These are phyloP conservation scores for Cuniculus paca DNA, from an alignment of 2,797 vertebrate species.

Conservation along the genomic window DNA sequence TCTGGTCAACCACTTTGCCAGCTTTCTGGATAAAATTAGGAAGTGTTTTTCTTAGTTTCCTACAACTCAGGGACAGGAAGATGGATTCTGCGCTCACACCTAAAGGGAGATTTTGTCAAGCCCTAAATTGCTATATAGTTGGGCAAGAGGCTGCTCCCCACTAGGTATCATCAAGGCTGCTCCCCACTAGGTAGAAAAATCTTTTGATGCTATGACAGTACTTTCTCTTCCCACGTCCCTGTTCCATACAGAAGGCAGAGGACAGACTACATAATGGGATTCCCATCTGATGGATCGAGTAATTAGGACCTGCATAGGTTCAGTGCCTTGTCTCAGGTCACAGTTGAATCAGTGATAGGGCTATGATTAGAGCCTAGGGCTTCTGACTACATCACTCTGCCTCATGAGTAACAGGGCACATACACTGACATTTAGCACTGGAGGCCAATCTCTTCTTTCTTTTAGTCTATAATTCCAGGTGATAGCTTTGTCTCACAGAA, in stretches of 20 bases:
- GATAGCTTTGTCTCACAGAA: constrained; percentile 22
- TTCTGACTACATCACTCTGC: not conserved
- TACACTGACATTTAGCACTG: not conserved
- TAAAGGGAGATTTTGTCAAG: constrained; percentile 4
- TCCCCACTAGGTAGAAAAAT: not conserved
- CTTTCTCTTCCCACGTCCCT: not conserved
- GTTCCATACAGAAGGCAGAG: not conserved
- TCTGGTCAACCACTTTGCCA: constrained; percentile 61
- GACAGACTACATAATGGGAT: not conserved
- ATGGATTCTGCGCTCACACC: not conserved
- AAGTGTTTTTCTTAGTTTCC: constrained; percentile 28
- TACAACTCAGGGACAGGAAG: not conserved
- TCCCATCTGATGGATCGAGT: not conserved
- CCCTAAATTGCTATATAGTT: not conserved
- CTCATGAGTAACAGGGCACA: not conserved
- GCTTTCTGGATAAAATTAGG: constrained; percentile 26
- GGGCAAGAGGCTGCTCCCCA: not conserved
- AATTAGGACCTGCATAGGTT: constrained; percentile 49
- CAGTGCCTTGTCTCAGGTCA: not conserved
- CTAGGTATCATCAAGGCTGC: not conserved
- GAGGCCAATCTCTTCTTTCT: not conserved
- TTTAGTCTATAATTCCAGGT: not conserved
- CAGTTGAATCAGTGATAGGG: not conserved
- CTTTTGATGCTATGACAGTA: not conserved
- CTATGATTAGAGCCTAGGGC: not conserved